phyloP scores from a whole-genome alignment of 1,140 invertebrate genomes.

The Samia ricini region DNA sequence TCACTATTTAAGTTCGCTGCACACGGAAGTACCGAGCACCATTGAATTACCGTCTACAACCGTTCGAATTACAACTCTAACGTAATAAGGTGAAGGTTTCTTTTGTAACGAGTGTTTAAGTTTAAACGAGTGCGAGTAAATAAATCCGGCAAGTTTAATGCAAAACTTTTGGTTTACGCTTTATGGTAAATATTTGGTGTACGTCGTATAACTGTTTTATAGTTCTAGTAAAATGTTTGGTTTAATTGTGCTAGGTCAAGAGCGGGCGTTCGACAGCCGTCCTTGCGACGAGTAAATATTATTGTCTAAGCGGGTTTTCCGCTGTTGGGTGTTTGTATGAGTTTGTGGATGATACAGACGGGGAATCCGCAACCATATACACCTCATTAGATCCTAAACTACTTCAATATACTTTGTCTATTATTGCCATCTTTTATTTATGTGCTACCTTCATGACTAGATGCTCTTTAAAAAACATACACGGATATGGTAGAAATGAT shows the following conservation, averaged over 20 bases:
- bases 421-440: background rate
- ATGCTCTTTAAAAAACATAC: too few species aligned
- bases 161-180: slow-evolving; percentile 77
- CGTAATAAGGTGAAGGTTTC: slow-evolving; percentile 23
- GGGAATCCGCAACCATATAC: slow-evolving; percentile 37
- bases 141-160: slow-evolving; percentile 73
- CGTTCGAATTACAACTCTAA: slow-evolving; percentile 24
- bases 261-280: slow-evolving; percentile 73
- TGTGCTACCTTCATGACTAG: too few species aligned
- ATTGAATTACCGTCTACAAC: slow-evolving; percentile 15
- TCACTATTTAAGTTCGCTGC: slow-evolving; percentile 23
- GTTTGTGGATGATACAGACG: slow-evolving; percentile 52
- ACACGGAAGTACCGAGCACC: slow-evolving; percentile 34
- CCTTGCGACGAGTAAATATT: slow-evolving; percentile 76
- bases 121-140: slow-evolving; percentile 61
- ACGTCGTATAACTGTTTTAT: slow-evolving; percentile 75
- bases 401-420: background rate
- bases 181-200: slow-evolving; percentile 77
- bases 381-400: slow-evolving; percentile 19
- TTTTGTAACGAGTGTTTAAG: slow-evolving; percentile 24
- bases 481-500: too few species aligned
- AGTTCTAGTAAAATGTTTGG: slow-evolving; percentile 76
- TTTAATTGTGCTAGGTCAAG: slow-evolving; percentile 77
- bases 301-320: slow-evolving; percentile 75
- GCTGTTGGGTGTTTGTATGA: slow-evolving; percentile 58